Evolutionary conservation across 2,797 vertebrate species (phyloP).

Genomic region (Sebastes iracundus): DNA sequence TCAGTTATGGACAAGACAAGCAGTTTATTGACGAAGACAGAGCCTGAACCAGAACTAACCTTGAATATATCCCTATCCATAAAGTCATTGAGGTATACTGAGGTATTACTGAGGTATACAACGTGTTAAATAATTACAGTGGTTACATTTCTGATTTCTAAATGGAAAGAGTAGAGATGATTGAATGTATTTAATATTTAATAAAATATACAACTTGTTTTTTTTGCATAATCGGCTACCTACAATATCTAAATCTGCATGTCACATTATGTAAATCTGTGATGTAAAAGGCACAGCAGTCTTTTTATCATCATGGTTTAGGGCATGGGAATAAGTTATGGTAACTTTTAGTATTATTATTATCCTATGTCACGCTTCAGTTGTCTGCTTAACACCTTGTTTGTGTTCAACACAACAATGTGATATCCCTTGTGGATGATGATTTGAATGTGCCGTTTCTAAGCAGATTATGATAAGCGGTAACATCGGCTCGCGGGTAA

Average conservation of each 20-base stretch:
- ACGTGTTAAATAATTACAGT: neutral
- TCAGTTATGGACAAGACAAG: neutral
- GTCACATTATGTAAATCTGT: neutral
- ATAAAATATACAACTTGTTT: neutral
- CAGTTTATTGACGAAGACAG: neutral
- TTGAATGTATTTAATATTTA: neutral
- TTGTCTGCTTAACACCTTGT: no score
- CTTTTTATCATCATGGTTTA: neutral
- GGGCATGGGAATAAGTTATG: neutral
- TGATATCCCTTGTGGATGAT: neutral
- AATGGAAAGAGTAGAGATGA: neutral
- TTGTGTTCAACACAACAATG: conserved; percentile 11
- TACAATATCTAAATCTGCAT: neutral
- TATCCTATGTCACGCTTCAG: neutral
- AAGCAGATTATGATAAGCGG: conserved; percentile 24
- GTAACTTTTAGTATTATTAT: neutral
- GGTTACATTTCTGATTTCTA: neutral
- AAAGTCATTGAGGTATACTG: neutral
- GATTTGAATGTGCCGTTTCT: conserved; percentile 17
- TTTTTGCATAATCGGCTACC: neutral
- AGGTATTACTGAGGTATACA: no score
- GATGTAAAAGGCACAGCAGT: neutral
- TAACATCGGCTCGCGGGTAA: neutral
- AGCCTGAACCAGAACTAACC: neutral
- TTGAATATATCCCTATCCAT: neutral